phyloP scores from a whole-genome alignment of 2,888 invertebrate genomes.

The Patella caerulea region DNA sequence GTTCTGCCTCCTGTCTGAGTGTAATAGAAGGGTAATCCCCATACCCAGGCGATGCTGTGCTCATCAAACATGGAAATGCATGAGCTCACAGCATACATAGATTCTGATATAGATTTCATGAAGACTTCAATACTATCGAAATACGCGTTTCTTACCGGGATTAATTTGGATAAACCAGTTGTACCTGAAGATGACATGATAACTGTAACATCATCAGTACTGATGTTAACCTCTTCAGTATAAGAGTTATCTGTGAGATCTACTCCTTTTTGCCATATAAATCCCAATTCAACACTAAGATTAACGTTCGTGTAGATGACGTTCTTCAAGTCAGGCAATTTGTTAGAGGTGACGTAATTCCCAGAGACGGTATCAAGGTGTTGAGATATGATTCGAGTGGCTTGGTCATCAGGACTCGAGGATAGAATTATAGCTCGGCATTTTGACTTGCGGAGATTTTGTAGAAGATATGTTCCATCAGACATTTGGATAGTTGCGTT shows the following conservation, averaged over 20 bases:
- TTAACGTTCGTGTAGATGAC: neutral
- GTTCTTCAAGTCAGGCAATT: neutral
- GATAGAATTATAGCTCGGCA: neutral
- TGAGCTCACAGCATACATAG: no score
- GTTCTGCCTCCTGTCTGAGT: no score
- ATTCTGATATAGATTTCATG: no score
- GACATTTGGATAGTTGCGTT: neutral
- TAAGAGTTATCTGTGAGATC: neutral
- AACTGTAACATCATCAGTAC: neutral
- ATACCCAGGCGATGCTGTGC: no score
- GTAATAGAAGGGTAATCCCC: no score
- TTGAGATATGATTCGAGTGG: neutral
- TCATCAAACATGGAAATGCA: no score
- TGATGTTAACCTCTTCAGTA: neutral
- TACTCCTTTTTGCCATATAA: neutral
- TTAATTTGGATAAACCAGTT: neutral
- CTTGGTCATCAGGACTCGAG: neutral
- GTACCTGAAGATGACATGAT: neutral
- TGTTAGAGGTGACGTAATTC: neutral
- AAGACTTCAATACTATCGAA: no score
- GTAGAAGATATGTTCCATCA: constrained; percentile 15
- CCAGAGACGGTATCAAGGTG: neutral
- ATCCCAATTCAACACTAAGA: neutral
- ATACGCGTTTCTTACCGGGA: no score
- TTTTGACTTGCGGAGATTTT: constrained; percentile 1